Base-by-base conservation (phyloP, 64 coral and sea anemone genomes). In the Trachythela sp. region DNA sequence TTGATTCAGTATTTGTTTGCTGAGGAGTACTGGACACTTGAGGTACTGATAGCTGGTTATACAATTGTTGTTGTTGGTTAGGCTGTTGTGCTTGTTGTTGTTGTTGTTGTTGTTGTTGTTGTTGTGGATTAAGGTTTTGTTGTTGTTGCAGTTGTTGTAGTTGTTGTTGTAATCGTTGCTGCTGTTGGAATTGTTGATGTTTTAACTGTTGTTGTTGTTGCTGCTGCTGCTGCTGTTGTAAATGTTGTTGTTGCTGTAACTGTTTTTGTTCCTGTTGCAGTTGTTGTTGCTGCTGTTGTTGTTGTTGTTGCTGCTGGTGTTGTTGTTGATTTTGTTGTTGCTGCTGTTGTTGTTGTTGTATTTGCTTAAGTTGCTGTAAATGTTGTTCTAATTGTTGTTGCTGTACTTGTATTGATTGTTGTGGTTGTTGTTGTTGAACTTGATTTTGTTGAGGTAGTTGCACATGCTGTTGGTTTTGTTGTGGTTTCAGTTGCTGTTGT, bases 141-240 rank as follows among this genome's bases (percentile, higher is more conserved):
- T 72, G 68, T 72, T 72, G 68, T 72, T 72, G 68, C 33, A 31
- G 68, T 72, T 72, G 68, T 72, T 72, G 68, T 72, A 31, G 26
- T n/a, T 72, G 68, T 26, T 72, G 68, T 35, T 72, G 68, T 72
- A 24, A 26, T 72, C 11, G 26, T n/a, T 72, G 14, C 26, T 72
- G 14, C 33, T 72, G 68, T 72, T 72, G 68, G 10, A 31, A 35
- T 26, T 72, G 68, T 1, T 72, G 68, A 1, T 72, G 68, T 13
- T 72, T 14, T 72, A 31, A 26, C 29, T 72, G 68, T 72, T 72
- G 14, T 35, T 72, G 68, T 72, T 72, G 14, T 72, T 22, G 26
- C 29, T 72, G 68, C 29, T 31, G 30, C 30, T 80, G 75, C 30
- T 80, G 75, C 33, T 80, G 26, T 80, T 37, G 37, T 14, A 22